A percentile compares a stretch with the other conserved stretches of the same genome.
phyloP scores from a whole-genome alignment of 2,113 vertebrate genomes.

The Urocynchramus pylzowi region DNA sequence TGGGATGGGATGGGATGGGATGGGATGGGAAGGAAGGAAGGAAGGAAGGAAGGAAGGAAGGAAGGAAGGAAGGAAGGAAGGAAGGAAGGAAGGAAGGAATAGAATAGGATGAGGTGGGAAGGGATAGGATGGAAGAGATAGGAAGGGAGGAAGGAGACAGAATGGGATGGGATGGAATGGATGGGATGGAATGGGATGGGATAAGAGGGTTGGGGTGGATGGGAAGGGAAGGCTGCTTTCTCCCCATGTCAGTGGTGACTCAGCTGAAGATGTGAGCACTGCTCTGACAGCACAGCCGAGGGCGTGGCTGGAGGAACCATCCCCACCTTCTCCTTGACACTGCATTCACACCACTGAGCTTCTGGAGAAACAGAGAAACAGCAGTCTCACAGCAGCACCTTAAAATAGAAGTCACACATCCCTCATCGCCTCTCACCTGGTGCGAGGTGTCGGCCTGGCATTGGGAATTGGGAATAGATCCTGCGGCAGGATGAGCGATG shows the following conservation, averaged over 20 bases:
- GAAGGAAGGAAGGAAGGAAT: too few relatives aligned
- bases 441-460: rapidly evolving
- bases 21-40: too few relatives aligned
- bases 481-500: rapidly evolving
- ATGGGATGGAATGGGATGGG: background rate
- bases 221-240: background rate
- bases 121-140: too few relatives aligned
- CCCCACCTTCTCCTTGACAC: background rate
- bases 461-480: background rate
- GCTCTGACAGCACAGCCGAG: background rate
- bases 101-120: background rate
- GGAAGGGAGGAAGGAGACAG: too few relatives aligned
- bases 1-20: too few relatives aligned
- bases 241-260: background rate
- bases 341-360: background rate
- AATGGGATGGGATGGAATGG: background rate
- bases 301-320: rapidly evolving
- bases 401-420: background rate
- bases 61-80: too few relatives aligned
- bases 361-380: background rate
- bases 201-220: background rate
- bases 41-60: too few relatives aligned
- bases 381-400: background rate
- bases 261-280: background rate
- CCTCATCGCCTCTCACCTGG: background rate